Conservation (phyloP, 2,797 vertebrate genomes). For the Tokudaia muenninki region DNA sequence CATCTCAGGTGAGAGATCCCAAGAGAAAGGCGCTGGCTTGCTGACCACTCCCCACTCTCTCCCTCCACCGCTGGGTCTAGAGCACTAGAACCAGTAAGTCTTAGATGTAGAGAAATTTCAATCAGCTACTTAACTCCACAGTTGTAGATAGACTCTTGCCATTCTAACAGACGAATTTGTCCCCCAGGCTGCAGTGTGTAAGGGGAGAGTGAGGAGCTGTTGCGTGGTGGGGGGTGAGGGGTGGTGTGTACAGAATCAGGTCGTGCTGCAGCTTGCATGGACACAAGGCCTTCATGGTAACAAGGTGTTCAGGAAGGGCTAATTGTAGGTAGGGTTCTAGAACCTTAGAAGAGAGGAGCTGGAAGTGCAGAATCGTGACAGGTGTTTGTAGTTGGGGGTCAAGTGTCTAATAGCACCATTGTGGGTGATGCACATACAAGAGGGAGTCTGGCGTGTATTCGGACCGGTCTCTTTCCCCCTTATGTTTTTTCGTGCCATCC, state of each 20-base stretch:
- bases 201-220: not conserved
- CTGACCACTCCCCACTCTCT: constrained; percentile 70
- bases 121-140: constrained; percentile 7
- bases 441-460: not conserved
- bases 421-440: not conserved
- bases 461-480: not conserved
- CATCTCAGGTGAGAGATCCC: constrained; percentile 46
- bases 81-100: constrained; percentile 36
- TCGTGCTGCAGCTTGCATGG: constrained; percentile 5
- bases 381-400: not conserved
- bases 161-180: not conserved
- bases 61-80: not conserved
- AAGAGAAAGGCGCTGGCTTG: constrained; percentile 58
- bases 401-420: not conserved
- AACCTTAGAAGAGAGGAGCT: not conserved
- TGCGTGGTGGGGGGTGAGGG: not conserved
- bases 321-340: not conserved
- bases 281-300: not conserved
- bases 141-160: constrained; percentile 49
- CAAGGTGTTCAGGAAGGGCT: constrained; percentile 26
- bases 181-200: not conserved
- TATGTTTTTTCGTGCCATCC: not conserved
- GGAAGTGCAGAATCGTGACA: not conserved
- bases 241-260: constrained; percentile 33
- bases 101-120: constrained; percentile 51